phyloP scores from a whole-genome alignment of 2,888 invertebrate species.

The Drosophila kambysellisi region DNA sequence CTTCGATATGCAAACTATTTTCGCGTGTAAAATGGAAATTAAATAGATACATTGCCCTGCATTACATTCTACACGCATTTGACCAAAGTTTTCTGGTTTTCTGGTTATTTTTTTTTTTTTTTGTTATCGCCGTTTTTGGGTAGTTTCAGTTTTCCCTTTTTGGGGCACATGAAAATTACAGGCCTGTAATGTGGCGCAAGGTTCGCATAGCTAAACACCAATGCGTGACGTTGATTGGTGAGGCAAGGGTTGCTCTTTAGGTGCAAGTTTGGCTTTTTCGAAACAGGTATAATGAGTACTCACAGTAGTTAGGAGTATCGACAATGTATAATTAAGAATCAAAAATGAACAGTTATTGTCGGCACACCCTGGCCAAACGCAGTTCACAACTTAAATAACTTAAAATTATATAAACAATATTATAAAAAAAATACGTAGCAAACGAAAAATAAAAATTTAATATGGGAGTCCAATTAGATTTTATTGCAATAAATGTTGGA shows the following conservation, averaged over 20 bases:
- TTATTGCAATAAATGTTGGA: neutral
- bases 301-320: neutral
- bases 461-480: neutral
- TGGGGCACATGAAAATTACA: constrained; percentile 41
- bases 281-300: neutral
- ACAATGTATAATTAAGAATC: neutral
- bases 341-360: neutral
- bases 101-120: constrained; percentile 4
- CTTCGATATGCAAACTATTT: constrained; percentile 63
- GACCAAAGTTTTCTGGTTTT: constrained; percentile 20
- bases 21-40: constrained; percentile 76
- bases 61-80: constrained; percentile 29
- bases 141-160: constrained; percentile 26
- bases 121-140: constrained; percentile 16
- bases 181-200: constrained; percentile 40
- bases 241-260: neutral
- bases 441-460: neutral
- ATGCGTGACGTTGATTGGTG: constrained; percentile 56
- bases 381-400: neutral
- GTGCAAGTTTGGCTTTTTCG: constrained; percentile 15
- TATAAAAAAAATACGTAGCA: neutral
- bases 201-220: constrained; percentile 22
- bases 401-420: neutral
- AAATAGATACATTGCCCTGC: constrained; percentile 61
- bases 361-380: neutral